These are phyloP conservation scores for Tapera naevia DNA, from an alignment of 2,797 vertebrate genomes.

Conservation along the genomic window DNA sequence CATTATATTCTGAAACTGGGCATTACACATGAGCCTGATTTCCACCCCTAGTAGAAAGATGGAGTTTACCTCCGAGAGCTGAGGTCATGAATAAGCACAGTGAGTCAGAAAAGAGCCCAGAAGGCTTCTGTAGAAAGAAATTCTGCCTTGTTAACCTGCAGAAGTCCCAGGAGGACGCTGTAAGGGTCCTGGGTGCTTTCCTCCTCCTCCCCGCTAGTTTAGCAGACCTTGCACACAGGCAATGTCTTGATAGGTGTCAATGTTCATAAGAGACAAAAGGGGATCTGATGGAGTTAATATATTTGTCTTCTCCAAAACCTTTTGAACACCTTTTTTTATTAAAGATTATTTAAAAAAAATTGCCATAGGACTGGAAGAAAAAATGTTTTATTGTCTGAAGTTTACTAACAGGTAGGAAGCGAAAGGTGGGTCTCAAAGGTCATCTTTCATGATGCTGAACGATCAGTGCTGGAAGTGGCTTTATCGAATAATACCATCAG, in stretches of 20 bases:
- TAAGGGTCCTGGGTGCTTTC: background rate
- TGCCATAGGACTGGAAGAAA: background rate
- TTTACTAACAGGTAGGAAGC: background rate
- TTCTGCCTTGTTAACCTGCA: background rate
- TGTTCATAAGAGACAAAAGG: background rate
- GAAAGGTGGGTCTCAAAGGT: background rate
- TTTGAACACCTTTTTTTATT: background rate
- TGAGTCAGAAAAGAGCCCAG: background rate
- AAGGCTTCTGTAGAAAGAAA: background rate
- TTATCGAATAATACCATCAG: background rate
- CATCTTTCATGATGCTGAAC: background rate
- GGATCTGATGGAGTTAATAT: background rate
- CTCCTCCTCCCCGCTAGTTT: background rate
- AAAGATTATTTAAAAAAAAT: background rate
- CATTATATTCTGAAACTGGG: background rate
- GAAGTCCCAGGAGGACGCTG: background rate
- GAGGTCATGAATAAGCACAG: fast-evolving
- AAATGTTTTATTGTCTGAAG: background rate
- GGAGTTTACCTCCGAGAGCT: background rate
- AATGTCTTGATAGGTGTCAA: background rate
- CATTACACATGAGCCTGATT: background rate
- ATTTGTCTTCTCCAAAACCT: background rate
- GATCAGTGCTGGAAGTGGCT: background rate
- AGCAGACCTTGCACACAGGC: fast-evolving
- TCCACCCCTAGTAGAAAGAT: background rate